Percentiles rank a stretch among this genome's conserved stretches.
Evolutionary conservation across 2,113 vertebrate species (phyloP).

Genomic region (Pollachius pollachius): DNA sequence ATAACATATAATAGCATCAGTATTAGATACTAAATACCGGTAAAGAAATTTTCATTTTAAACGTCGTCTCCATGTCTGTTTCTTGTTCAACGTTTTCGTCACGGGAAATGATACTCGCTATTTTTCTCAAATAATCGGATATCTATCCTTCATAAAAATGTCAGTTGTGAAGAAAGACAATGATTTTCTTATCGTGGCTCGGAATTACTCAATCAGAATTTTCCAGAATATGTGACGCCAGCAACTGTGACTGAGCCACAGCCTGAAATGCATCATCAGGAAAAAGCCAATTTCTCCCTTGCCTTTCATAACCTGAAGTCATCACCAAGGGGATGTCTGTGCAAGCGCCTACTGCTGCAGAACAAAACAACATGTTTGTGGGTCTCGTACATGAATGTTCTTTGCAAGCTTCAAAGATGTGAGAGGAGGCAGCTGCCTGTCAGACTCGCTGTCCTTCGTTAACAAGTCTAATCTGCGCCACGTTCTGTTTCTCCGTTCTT

Average conservation of each 20-base stretch:
- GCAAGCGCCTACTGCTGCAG: constrained; percentile 9
- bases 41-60: constrained; percentile 7
- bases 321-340: constrained; percentile 34
- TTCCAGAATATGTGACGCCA: constrained; percentile 18
- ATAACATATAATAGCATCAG: not conserved
- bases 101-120: constrained; percentile 2
- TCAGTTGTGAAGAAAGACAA: constrained; percentile 4
- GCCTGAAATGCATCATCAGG: constrained; percentile 5
- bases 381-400: constrained; percentile 17
- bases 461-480: constrained; percentile 70
- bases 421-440: constrained; percentile 68
- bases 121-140: constrained; percentile 8
- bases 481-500: constrained; percentile 61
- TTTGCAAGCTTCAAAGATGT: constrained; percentile 58
- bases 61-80: not conserved
- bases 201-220: constrained; percentile 11
- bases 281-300: not conserved
- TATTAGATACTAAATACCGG: constrained; percentile 7
- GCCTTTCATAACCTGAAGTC: constrained; percentile 19
- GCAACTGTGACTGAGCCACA: constrained; percentile 26
- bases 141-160: constrained; percentile 8
- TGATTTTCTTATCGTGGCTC: constrained; percentile 8
- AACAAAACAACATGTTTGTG: too few species aligned
- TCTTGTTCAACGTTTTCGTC: not conserved
- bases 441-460: constrained; percentile 68